Percentiles rank a stretch among this genome's conserved stretches.
Evolutionary conservation across 2,113 vertebrate species (phyloP).

Genomic region (Labeo catla): DNA sequence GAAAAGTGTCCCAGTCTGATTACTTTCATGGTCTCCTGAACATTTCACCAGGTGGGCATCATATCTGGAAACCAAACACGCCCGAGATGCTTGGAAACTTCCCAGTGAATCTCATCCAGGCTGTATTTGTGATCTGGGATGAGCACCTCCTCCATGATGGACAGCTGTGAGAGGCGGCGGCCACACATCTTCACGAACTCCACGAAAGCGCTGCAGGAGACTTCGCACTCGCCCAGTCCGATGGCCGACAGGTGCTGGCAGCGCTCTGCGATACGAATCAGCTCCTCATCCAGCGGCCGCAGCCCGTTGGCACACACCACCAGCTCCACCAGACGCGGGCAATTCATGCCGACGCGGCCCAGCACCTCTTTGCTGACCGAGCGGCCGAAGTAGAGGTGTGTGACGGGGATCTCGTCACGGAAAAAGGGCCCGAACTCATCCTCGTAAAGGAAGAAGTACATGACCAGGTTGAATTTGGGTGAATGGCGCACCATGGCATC

Average conservation of each 20-base stretch:
- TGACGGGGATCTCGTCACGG: slow-evolving; percentile 91
- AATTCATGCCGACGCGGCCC: slow-evolving; percentile 93
- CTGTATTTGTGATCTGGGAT: slow-evolving; percentile 95
- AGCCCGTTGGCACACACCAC: slow-evolving; percentile 96
- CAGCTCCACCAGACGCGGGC: slow-evolving; percentile 92
- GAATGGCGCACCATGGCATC: slow-evolving; percentile 97
- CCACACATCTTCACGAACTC: slow-evolving; percentile 99
- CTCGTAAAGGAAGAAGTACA: slow-evolving; percentile 98
- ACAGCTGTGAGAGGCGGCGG: slow-evolving; percentile 90
- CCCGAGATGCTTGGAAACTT: slow-evolving; percentile 96
- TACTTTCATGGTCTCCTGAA: neutral
- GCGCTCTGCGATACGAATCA: slow-evolving; percentile 93
- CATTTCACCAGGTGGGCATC: slow-evolving; percentile 96
- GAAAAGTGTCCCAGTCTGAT: neutral
- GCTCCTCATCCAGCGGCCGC: slow-evolving; percentile 93
- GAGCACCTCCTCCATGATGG: slow-evolving; percentile 98
- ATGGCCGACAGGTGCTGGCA: slow-evolving; percentile 94
- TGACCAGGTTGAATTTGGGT: slow-evolving; percentile 95
- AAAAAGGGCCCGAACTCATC: slow-evolving; percentile 95
- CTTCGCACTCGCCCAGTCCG: slow-evolving; percentile 95
- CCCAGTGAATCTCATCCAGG: slow-evolving; percentile 97
- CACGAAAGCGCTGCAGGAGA: slow-evolving; percentile 96
- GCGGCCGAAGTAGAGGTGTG: slow-evolving; percentile 95
- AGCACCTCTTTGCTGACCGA: slow-evolving; percentile 96
- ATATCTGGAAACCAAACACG: slow-evolving; percentile 98